Evolutionary conservation across 2,113 vertebrate genomes (phyloP), one percentile per base, ranked within the genome.

Genomic region (Rhinichthys klamathensis): DNA sequence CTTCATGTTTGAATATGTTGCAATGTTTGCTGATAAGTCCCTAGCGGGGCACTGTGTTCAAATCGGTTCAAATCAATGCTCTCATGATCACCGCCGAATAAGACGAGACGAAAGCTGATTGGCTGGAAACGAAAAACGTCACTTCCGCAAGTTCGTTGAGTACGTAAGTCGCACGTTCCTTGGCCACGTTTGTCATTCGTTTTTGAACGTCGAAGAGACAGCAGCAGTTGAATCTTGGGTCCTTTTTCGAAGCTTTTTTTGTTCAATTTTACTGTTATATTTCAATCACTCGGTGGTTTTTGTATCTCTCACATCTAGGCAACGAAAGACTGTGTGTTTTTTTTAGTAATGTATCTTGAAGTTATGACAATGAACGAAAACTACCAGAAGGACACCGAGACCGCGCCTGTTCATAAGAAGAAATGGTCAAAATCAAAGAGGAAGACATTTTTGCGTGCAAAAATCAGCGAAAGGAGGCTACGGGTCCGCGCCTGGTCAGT

Each of bases 311-410:
- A 35, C 46, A 10, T 51, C 35, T 11, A 13, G 0, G 6, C 3
- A 72, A 38, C n/a, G 11, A 56, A 51, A 46, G 18, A 72, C 27
- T 38, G 0, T 7, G 38, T 70, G 3, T 15, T 13, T 69, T 54
- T 21, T 16, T 32, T 15, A 12, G 73, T 27, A 16, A 88, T 88
- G 87, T 86, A 70, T 13, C 3, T 18, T 49, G 82, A 81, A 72
- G 7, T 58, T 12, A 84, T 60, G 80, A 38, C 27, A 2, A 73
- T 67, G 18, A 56, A 70, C 38, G 15, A 4, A 13, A 69, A 56
- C 49, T 25, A 25, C 32, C 65, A 58, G 49, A 82, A 82, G 7
- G 65, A 69, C 6, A 72, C 3, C 2, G 18, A 67, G 25, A 23
- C 63, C 49, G 44, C 74, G 80, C 12, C 80, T 58, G 56, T 32